Base-by-base conservation (phyloP, 1,140 invertebrate species). In the Helicoverpa armigera region DNA sequence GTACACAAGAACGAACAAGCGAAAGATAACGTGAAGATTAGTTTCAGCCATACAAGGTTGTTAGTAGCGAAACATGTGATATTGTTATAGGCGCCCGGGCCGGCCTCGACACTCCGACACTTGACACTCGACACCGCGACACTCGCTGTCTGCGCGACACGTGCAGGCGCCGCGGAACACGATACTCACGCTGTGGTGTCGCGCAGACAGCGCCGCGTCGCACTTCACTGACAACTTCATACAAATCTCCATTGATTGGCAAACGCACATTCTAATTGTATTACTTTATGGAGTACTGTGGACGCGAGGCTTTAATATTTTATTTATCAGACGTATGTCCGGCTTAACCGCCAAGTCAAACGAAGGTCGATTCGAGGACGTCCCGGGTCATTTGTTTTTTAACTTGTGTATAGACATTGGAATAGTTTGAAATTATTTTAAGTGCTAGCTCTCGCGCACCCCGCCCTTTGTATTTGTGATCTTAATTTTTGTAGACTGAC, bases 31-130 rank as follows among this genome's bases (percentile, higher is more conserved):
- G 90, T 91, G 90, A 93, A 90, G 85, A 86, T 89, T 90, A 88
- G 87, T 90, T 84, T 85, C 87, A 85, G 87, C 89, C 85, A 77
- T 82, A 82, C 82, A 85, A 76, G 86, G 87, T 87, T 86, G 81
- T 84, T 85, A 87, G 85, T 84, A 86, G 82, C 90, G 88, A 88
- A 82, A 82, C 88, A 91, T 93, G 92, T 94, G 92, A 94, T 94
- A 93, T 89, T 89, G 86, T 91, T 88, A 92, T 89, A 91, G 88
- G 83, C 60, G 50, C 87, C 89, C 89, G 85, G 87, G 87, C 84
- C 88, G 86, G 82, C 76, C 86, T 88, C 84, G 75, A 48, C 56
- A 13, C 43, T 12, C 43, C 18, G 11, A 63, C 80, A 58, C n/a
- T 48, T 78, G 31, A 31, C 73, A 43, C 35, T 43, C 35, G 35